Evolutionary conservation across 2,888 invertebrate genomes (phyloP).

Genomic region (Lutraria lutraria): DNA sequence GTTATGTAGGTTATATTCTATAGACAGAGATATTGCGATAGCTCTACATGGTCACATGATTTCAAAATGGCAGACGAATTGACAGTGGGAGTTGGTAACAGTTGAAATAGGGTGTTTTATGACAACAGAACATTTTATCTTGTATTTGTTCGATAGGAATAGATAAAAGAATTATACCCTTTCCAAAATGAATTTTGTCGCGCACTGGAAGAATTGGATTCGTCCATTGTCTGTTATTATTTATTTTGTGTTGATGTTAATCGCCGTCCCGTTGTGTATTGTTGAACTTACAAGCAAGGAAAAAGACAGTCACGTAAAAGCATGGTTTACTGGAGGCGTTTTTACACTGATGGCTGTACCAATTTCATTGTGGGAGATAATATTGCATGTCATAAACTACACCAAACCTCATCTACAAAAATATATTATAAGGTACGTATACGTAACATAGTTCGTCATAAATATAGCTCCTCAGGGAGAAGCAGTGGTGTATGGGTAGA

Average conservation of each 20-base stretch:
- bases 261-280: slow-evolving; percentile 94
- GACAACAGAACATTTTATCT: not conserved
- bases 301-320: slow-evolving; percentile 92
- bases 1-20: not conserved
- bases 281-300: slow-evolving; percentile 92
- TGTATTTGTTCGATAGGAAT: not conserved
- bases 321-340: slow-evolving; percentile 94
- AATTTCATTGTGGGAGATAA: slow-evolving; percentile 97
- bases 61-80: slow-evolving; percentile 67
- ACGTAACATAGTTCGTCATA: no score
- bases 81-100: not conserved
- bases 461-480: no score
- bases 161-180: not conserved
- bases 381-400: slow-evolving; percentile 97
- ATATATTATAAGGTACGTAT: slow-evolving; percentile 94
- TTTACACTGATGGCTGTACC: slow-evolving; percentile 96
- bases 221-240: slow-evolving; percentile 93
- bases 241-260: slow-evolving; percentile 93
- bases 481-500: no score
- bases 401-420: slow-evolving; percentile 96
- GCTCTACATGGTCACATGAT: slow-evolving; percentile 66
- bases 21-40: slow-evolving; percentile 30
- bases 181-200: slow-evolving; percentile 70
- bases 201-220: slow-evolving; percentile 95
- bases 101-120: not conserved